phyloP scores from a whole-genome alignment of 2,888 invertebrate genomes.

The Choreutis nemorana region DNA sequence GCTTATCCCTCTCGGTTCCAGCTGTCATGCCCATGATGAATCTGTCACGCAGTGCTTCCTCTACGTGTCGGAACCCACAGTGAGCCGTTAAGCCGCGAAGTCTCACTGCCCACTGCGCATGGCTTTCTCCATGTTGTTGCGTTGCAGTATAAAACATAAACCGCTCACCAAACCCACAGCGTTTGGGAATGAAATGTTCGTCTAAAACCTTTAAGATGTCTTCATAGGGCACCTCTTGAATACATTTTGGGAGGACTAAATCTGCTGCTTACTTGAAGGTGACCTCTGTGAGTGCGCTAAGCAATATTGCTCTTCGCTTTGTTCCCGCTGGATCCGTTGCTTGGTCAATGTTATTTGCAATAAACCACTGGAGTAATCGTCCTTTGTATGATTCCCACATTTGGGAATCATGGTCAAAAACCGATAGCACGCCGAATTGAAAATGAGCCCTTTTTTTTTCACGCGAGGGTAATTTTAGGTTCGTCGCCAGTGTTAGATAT shows the following conservation, averaged over 20 bases:
- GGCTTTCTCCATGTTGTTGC: slow-evolving; percentile 3
- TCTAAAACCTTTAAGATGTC: slow-evolving; percentile 10
- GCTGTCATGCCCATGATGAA: slow-evolving; percentile 4
- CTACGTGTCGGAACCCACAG: slow-evolving; percentile 9
- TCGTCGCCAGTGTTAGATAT: too few relatives aligned
- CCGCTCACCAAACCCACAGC: slow-evolving; percentile 16
- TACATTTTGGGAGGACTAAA: slow-evolving; percentile 4
- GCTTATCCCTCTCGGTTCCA: slow-evolving; percentile 6
- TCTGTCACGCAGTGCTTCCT: slow-evolving; percentile 5
- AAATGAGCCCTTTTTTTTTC: too few relatives aligned
- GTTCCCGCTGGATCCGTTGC: neutral
- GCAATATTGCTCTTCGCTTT: slow-evolving; percentile 4
- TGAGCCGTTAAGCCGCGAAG: slow-evolving; percentile 9
- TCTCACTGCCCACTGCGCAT: slow-evolving; percentile 10
- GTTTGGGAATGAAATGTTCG: slow-evolving; percentile 16
- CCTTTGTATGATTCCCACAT: slow-evolving; percentile 3
- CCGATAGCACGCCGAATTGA: neutral
- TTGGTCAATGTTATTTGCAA: slow-evolving; percentile 1
- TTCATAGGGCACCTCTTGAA: slow-evolving; percentile 1
- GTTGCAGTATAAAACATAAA: slow-evolving; percentile 4
- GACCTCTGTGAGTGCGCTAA: slow-evolving; percentile 2
- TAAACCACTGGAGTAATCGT: slow-evolving; percentile 3
- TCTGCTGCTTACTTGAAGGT: slow-evolving; percentile 1
- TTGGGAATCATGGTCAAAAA: slow-evolving; percentile 3
- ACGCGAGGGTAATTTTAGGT: too few relatives aligned